Conservation (phyloP, 1,140 invertebrate species). For the Drosophila orena region DNA sequence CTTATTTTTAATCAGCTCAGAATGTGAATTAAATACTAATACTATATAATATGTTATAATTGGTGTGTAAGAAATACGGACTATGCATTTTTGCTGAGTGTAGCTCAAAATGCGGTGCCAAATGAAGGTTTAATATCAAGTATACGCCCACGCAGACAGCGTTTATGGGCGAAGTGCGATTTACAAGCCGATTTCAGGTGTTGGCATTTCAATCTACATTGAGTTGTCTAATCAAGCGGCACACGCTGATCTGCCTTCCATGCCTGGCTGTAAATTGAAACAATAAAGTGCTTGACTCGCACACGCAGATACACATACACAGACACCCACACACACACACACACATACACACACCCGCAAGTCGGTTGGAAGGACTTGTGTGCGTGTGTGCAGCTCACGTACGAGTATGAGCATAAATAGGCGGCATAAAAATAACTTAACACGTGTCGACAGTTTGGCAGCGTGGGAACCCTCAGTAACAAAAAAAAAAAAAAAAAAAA, state of each 20-base stretch:
- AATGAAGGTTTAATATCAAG: constrained; percentile 23
- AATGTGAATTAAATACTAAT: no score
- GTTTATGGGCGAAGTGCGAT: constrained; percentile 53
- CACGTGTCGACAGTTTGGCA: constrained; percentile 80
- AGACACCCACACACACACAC: constrained; percentile 32
- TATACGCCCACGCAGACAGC: constrained; percentile 8
- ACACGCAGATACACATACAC: constrained; percentile 33
- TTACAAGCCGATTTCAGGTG: constrained; percentile 75
- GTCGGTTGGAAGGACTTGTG: not conserved
- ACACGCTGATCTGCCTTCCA: constrained; percentile 51
- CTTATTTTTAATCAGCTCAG: no score
- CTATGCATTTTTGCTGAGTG: not conserved
- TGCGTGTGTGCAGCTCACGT: constrained; percentile 64
- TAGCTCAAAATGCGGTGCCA: not conserved
- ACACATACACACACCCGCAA: not conserved
- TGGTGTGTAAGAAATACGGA: not conserved
- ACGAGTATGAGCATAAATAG: constrained; percentile 76
- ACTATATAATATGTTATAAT: not conserved
- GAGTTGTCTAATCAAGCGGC: constrained; percentile 79
- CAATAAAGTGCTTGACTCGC: constrained; percentile 78
- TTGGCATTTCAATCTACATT: constrained; percentile 81
- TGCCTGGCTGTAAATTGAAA: constrained; percentile 74
- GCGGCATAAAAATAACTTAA: constrained; percentile 83
- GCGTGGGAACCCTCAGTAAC: constrained; percentile 29
- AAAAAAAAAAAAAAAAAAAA: constrained; percentile 22